A percentile compares a stretch with the other conserved stretches of the same genome.
Conservation (phyloP, 2,113 vertebrate species). For the Zingel zingel region DNA sequence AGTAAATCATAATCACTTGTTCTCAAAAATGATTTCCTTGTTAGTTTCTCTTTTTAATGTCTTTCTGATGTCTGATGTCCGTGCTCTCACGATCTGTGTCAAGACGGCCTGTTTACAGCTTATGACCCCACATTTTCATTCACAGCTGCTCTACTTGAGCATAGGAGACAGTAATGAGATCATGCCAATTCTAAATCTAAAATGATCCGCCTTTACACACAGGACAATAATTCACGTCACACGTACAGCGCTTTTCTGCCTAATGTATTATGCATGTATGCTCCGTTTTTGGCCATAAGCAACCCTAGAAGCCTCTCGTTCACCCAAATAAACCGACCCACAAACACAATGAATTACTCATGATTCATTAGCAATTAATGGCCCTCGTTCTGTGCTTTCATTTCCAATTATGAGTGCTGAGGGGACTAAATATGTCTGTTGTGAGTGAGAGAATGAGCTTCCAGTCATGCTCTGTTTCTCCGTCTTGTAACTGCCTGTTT, state of each 20-base stretch:
- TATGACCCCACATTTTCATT: constrained; percentile 43
- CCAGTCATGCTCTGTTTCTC: constrained; percentile 67
- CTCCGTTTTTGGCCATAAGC: constrained; percentile 78
- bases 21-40: neutral
- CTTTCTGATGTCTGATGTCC: neutral
- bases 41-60: constrained; percentile 3
- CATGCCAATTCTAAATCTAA: constrained; percentile 63
- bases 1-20: neutral
- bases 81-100: constrained; percentile 53
- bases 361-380: constrained; percentile 88
- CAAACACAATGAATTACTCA: constrained; percentile 88
- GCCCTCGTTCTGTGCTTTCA: constrained; percentile 83
- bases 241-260: constrained; percentile 47
- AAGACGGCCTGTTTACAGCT: constrained; percentile 43
- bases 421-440: constrained; percentile 77
- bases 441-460: constrained; percentile 75
- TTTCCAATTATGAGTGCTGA: constrained; percentile 84
- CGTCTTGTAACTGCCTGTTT: constrained; percentile 67
- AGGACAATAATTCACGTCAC: constrained; percentile 68
- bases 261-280: constrained; percentile 82
- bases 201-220: constrained; percentile 66
- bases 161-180: constrained; percentile 62
- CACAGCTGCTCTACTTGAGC: constrained; percentile 57
- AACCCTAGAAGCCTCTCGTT: constrained; percentile 74
- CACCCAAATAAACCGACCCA: constrained; percentile 82